Conservation (phyloP, 2,888 invertebrate genomes). For the Nephrotoma appendiculata region DNA sequence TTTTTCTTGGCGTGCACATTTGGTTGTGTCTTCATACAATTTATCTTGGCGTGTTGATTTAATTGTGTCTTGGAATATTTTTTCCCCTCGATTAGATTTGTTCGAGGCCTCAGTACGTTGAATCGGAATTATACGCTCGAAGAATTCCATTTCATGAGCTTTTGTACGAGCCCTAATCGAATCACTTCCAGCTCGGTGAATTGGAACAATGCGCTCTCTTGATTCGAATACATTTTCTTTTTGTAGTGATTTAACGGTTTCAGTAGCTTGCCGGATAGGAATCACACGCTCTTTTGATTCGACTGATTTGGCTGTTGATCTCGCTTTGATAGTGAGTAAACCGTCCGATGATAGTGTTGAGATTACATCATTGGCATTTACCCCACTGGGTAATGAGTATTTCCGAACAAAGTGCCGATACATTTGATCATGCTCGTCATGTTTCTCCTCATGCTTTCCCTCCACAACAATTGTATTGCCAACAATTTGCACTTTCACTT, state of each 20-base stretch:
- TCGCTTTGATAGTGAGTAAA: constrained; percentile 58
- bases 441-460: constrained; percentile 53
- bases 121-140: background rate
- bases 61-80: too few species aligned
- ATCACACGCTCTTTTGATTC: background rate
- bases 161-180: background rate
- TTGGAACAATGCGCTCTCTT: background rate
- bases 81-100: too few species aligned
- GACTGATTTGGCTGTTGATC: constrained; percentile 18
- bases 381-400: constrained; percentile 50
- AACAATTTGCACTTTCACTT: constrained; percentile 51
- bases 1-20: background rate
- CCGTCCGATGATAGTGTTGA: constrained; percentile 66
- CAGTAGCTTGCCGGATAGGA: background rate
- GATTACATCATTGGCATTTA: constrained; percentile 53
- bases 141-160: background rate
- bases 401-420: constrained; percentile 65
- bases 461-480: constrained; percentile 47
- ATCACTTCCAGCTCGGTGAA: background rate
- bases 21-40: background rate
- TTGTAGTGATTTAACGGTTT: background rate
- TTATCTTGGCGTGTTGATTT: too few species aligned
- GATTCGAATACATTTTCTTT: background rate
- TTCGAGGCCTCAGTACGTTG: background rate
- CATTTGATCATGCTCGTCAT: constrained; percentile 58